A percentile compares a stretch with the other conserved stretches of the same genome.
phyloP scores from a whole-genome alignment of 2,888 invertebrate species.

The Patella depressa region DNA sequence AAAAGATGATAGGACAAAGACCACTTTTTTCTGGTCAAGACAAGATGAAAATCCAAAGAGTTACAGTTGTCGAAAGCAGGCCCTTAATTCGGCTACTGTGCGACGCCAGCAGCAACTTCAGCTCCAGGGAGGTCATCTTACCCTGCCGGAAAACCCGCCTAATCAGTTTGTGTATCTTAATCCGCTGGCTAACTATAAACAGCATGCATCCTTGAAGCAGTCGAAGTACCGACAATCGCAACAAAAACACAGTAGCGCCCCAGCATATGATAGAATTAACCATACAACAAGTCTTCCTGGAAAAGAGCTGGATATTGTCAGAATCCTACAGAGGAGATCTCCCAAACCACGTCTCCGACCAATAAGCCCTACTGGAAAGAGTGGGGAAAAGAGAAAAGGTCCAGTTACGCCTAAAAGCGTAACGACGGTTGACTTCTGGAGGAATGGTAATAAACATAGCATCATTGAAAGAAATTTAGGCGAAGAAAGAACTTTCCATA shows the following conservation, averaged over 20 bases:
- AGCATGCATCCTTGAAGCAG: not conserved
- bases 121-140: not conserved
- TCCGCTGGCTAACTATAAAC: not conserved
- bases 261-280: not conserved
- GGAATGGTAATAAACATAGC: too few species aligned
- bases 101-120: not conserved
- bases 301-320: not conserved
- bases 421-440: not conserved
- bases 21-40: constrained; percentile 47
- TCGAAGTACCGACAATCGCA: not conserved
- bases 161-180: not conserved
- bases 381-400: not conserved
- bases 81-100: not conserved
- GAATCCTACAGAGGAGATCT: not conserved
- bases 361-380: not conserved
- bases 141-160: not conserved
- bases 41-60: constrained; percentile 39
- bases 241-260: not conserved
- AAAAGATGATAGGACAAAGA: constrained; percentile 51
- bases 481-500: not conserved
- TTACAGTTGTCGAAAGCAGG: constrained; percentile 4
- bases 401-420: not conserved
- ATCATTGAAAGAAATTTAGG: not conserved
- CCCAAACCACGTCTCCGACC: not conserved
- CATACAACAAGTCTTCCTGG: not conserved